Base-by-base conservation (phyloP, 2,113 vertebrate genomes). In the Peromyscus maniculatus region DNA sequence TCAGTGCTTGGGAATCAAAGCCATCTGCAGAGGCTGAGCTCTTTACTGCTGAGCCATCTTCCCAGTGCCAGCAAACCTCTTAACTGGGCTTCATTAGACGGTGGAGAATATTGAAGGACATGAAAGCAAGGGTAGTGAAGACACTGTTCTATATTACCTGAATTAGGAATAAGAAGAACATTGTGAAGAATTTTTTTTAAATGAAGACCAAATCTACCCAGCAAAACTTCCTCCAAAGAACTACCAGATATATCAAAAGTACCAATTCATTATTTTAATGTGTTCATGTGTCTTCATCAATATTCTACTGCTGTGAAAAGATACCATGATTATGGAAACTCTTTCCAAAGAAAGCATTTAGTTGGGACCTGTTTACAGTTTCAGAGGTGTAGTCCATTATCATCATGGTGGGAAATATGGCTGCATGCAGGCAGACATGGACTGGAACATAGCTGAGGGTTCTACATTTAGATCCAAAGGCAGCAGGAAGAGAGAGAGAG, bases 211-310 rank as follows among this genome's bases (percentile, higher is more conserved):
- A 78, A 15, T 83, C 21, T 84, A 43, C 17, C 5, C 19, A 83
- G 43, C 62, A 91, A 57, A 24, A 22, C 55, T 75, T 89, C 21
- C 26, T 96, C 3, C 31, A 77, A 43, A 83, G 28, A 93, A 97
- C 74, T 57, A 89, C 64, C 64, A 90, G 87, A 13, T 93, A 97
- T 86, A 49, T 77, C 4, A 5, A 21, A 57, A 93, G 52, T 33
- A 19, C 0, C 80, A 72, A 71, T 19, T 64, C 78, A 93, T 46
- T 92, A 92, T 52, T 64, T 95, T 91, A 94, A 91, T 19, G 91
- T 87, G 91, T 7, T 92, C 79, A 49, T 12, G n/a, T 28, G 7
- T 9, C 57, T 43, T 43, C 8, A 1, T 43, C 21, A 84, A 31
- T 62, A n/a, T 16, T 62, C 22, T 39, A 62, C 26, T 62, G 52